Conservation (phyloP, 2,888 invertebrate species). For the Scaptomyza cyrtandrae region DNA sequence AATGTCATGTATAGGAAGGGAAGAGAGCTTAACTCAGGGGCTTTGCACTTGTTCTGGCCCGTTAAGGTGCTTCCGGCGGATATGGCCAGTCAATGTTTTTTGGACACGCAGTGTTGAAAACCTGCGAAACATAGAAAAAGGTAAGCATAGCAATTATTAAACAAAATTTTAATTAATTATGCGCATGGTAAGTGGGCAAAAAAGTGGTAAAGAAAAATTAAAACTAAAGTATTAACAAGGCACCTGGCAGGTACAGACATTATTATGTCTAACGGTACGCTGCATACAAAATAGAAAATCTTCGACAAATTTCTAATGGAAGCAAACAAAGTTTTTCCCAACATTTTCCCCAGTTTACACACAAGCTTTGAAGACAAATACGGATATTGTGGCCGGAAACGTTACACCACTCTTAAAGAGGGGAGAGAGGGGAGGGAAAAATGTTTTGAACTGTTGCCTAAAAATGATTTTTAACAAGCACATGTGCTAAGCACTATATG, state of each 20-base stretch:
- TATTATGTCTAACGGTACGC: constrained; percentile 54
- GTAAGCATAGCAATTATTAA: constrained; percentile 66
- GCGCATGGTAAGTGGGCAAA: constrained; percentile 62
- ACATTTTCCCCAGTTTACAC: constrained; percentile 26
- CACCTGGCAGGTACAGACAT: constrained; percentile 39
- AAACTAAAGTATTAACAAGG: constrained; percentile 63
- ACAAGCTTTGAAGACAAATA: constrained; percentile 21
- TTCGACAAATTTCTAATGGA: constrained; percentile 63
- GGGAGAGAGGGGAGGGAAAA: constrained; percentile 7
- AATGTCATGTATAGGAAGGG: constrained; percentile 22
- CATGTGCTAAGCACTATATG: constrained; percentile 1
- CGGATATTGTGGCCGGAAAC: constrained; percentile 65
- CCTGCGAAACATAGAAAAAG: constrained; percentile 76
- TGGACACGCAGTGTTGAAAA: constrained; percentile 58
- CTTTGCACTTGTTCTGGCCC: constrained; percentile 78
- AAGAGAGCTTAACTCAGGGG: constrained; percentile 26
- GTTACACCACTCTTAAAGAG: constrained; percentile 32
- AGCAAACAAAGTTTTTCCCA: constrained; percentile 65
- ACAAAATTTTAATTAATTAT: constrained; percentile 71
- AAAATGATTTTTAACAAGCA: constrained; percentile 32
- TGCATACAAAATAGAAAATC: constrained; percentile 45
- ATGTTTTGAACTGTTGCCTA: constrained; percentile 25
- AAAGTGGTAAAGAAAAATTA: constrained; percentile 53
- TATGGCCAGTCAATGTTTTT: constrained; percentile 67
- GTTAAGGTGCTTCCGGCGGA: constrained; percentile 81